Evolutionary conservation across 2,113 vertebrate genomes (phyloP), one percentile per base, ranked within the genome.

Genomic region (Ochotona princeps): DNA sequence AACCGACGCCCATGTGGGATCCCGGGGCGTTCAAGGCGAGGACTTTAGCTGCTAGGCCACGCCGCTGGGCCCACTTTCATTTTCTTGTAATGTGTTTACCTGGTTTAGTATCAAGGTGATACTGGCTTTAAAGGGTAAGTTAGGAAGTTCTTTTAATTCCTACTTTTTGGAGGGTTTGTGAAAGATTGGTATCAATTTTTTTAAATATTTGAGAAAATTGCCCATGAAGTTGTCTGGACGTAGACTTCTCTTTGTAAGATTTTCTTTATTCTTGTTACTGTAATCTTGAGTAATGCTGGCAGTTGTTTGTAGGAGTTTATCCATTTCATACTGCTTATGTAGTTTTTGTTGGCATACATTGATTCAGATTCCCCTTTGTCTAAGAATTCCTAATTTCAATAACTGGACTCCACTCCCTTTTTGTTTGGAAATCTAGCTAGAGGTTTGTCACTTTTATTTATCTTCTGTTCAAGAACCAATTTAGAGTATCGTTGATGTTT

Each of bases 251-350:
- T 61, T 79, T 72, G 54, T 79, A 65, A 35, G 28, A 60, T 74
- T 85, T 74, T 79, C 54, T 87, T 88, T 69, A 57, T 89, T 44
- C 35, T 74, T 65, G 61, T 83, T 54, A 78, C 51, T 69, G 38
- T 44, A 3, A 44, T 44, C 54, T 57, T 57, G 54, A 18, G 54
- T 57, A 14, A 57, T 18, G 61, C 49, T 51, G 18, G 15, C n/a
- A 47, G 74, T 73, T 74, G 20, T 69, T 4, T 26, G 10, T 54
- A 76, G 51, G 70, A 76, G 38, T 69, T 54, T 76, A 5, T n/a
- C 63, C 47, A 4, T 20, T 87, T 89, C 25, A 72, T 57, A n/a
- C 87, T 26, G 12, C 63, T 32, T 17, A 81, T 49, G 17, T 70
- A 65, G 90, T 74, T 26, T 74, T 20, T 78, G 5, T 76, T 70